These are phyloP conservation scores for Chaetura pelagica DNA, from an alignment of 2,113 vertebrate genomes.

Conservation along the genomic window DNA sequence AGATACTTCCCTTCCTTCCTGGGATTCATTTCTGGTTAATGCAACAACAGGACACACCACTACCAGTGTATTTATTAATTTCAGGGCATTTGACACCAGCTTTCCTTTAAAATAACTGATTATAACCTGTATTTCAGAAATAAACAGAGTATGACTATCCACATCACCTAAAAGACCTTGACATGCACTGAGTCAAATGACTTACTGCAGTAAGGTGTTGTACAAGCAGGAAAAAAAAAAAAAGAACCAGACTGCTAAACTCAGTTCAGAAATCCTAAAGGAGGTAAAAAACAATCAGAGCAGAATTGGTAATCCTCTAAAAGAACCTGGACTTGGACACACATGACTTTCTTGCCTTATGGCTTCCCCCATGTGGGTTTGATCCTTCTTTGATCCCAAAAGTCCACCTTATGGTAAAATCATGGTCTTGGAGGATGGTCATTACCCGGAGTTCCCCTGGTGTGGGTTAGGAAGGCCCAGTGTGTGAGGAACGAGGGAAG, in stretches of 20 bases:
- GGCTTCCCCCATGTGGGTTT: accelerated
- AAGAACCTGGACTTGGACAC: background rate
- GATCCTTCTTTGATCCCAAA: background rate
- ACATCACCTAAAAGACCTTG: background rate
- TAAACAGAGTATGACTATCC: background rate
- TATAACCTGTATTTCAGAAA: background rate
- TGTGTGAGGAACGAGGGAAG: background rate
- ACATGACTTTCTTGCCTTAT: background rate
- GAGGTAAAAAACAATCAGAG: background rate
- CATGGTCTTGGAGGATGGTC: background rate
- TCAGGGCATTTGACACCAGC: background rate
- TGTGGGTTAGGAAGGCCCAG: background rate
- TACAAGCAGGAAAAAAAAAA: background rate
- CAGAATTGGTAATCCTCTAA: background rate
- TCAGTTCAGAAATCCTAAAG: background rate
- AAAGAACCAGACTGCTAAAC: background rate
- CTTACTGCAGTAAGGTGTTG: background rate
- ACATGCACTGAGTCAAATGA: background rate
- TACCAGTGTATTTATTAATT: background rate
- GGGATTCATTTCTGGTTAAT: background rate
- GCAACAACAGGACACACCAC: background rate
- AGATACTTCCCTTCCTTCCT: background rate
- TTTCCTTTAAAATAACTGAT: background rate
- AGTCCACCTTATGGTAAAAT: background rate
- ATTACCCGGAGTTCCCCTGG: background rate